These are phyloP conservation scores for Cydia amplana DNA, from an alignment of 1,140 invertebrate genomes.

Conservation along the genomic window DNA sequence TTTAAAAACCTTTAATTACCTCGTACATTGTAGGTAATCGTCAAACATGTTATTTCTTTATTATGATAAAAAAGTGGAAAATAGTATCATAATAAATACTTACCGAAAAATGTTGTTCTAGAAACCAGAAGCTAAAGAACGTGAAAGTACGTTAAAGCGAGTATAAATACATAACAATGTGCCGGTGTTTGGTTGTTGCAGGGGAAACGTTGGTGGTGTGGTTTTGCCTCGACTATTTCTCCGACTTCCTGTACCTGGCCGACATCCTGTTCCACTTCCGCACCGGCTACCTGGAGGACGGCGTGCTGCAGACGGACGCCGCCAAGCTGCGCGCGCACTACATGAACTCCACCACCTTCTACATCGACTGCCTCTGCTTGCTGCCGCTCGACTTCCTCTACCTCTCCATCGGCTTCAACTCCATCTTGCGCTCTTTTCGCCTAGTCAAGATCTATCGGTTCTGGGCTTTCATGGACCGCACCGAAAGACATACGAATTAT, in stretches of 20 bases:
- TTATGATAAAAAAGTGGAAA: too few relatives aligned
- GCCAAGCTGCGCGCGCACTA: slow-evolving; percentile 96
- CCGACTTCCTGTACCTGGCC: slow-evolving; percentile 96
- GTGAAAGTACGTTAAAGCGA: too few relatives aligned
- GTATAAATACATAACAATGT: not conserved
- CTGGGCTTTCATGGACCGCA: slow-evolving; percentile 99
- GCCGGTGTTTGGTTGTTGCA: slow-evolving; percentile 70
- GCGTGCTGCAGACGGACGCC: slow-evolving; percentile 97
- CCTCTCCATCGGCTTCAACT: slow-evolving; percentile 98
- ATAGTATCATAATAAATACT: too few relatives aligned
- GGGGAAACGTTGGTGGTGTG: slow-evolving; percentile 94
- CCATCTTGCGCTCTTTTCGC: slow-evolving; percentile 96
- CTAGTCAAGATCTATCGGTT: slow-evolving; percentile 99
- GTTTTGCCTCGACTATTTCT: slow-evolving; percentile 98
- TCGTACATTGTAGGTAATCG: too few relatives aligned
- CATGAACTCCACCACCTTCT: slow-evolving; percentile 99
- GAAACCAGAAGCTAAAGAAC: too few relatives aligned
- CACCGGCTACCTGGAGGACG: slow-evolving; percentile 97
- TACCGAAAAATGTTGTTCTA: too few relatives aligned
- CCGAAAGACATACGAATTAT: slow-evolving; percentile 99
- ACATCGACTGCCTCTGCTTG: slow-evolving; percentile 98
- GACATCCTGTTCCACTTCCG: slow-evolving; percentile 99
- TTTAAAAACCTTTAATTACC: too few relatives aligned
- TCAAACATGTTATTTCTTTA: too few relatives aligned
- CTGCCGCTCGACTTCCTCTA: slow-evolving; percentile 98